Evolutionary conservation across 2,888 invertebrate genomes (phyloP).

Genomic region (Hydraecia micacea): DNA sequence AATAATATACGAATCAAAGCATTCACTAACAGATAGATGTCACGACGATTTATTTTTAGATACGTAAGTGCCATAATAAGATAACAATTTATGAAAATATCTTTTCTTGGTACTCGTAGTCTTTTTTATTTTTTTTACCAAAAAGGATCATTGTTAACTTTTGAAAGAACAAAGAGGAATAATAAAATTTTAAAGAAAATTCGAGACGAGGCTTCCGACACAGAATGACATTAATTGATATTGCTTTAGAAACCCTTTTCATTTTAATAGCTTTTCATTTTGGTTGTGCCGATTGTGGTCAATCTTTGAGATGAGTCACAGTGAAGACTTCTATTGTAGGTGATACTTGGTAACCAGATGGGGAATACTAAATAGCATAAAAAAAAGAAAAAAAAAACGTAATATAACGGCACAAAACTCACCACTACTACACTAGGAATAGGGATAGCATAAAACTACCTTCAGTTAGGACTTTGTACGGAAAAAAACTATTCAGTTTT

Average conservation of each 20-base stretch:
- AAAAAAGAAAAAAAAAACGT: neutral
- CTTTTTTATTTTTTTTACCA: neutral
- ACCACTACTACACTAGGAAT: neutral
- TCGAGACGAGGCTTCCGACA: neutral
- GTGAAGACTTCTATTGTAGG: neutral
- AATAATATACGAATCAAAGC: constrained; percentile 40
- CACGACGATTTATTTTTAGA: constrained; percentile 30
- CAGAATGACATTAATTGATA: constrained; percentile 29
- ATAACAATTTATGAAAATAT: neutral
- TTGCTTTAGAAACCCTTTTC: constrained; percentile 11
- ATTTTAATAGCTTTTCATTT: constrained; percentile 29
- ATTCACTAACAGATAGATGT: constrained; percentile 24
- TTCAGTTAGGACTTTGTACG: neutral
- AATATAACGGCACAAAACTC: neutral
- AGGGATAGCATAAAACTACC: neutral
- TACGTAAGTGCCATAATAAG: constrained; percentile 1
- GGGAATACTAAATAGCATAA: neutral
- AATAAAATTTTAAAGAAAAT: neutral
- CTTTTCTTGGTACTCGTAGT: neutral
- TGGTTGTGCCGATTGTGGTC: neutral
- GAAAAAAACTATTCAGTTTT: neutral
- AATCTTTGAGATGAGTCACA: neutral
- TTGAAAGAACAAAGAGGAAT: neutral
- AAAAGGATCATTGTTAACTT: neutral
- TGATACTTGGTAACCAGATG: neutral